These are phyloP conservation scores for Synergus gifuensis DNA, from an alignment of 2,888 invertebrate genomes.

Conservation along the genomic window DNA sequence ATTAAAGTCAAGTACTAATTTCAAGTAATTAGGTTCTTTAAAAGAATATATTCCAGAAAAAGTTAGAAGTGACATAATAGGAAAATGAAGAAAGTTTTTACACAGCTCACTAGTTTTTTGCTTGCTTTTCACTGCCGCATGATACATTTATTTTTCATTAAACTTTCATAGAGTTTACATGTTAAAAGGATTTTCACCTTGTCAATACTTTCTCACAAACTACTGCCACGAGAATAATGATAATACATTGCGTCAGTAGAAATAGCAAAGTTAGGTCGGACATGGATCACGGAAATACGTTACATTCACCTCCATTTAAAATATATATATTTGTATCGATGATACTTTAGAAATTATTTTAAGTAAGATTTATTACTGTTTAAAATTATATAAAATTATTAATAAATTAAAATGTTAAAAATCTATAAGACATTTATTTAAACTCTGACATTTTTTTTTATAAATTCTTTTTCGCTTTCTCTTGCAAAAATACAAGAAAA, in stretches of 20 bases:
- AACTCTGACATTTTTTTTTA: too few relatives aligned
- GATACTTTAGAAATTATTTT: neutral
- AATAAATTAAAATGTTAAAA: too few relatives aligned
- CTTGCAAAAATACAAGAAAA: too few relatives aligned
- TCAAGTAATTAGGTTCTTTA: too few relatives aligned
- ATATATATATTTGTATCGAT: neutral
- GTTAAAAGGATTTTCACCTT: neutral
- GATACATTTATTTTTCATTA: neutral
- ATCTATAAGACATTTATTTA: too few relatives aligned
- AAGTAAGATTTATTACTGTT: too few relatives aligned
- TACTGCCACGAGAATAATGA: neutral
- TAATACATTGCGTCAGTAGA: slow-evolving; percentile 2
- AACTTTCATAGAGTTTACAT: neutral
- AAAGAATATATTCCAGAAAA: too few relatives aligned
- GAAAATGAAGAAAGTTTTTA: neutral
- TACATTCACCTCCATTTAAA: neutral
- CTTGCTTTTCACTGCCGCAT: neutral
- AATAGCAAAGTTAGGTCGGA: neutral
- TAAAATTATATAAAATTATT: too few relatives aligned
- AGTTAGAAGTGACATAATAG: too few relatives aligned
- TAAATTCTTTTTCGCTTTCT: too few relatives aligned
- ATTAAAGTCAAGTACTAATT: neutral
- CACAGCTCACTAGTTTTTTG: neutral
- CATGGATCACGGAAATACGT: neutral
- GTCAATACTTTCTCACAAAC: neutral